Base-by-base conservation (phyloP, 2,113 vertebrate genomes). In the Otolemur garnettii region DNA sequence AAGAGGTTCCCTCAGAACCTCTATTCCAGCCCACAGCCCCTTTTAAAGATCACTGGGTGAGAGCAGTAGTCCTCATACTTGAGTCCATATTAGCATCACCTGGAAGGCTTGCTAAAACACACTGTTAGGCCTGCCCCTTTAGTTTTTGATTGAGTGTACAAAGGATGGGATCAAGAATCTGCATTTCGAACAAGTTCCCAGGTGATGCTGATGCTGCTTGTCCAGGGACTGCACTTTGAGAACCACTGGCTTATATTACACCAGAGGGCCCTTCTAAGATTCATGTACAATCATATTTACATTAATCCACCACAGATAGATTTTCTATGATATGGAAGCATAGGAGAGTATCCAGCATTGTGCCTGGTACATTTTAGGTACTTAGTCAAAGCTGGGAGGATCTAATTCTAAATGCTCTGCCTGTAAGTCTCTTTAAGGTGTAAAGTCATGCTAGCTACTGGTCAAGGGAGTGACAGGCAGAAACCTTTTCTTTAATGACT, bases 401-500 rank as follows among this genome's bases (percentile, higher is more conserved):
- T 33, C 7, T 13, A 50, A 57, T 90, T 82, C 28, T 64, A 93
- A 88, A 69, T 74, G n/a, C 18, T 35, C 17, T 42, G 35, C 10
- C 21, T 72, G 2, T 17, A 77, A 64, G 30, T 66, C 22, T 89
- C 66, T 82, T 87, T 53, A 66, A 66, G 3, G 24, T 81, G 2
- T 66, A 74, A 82, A 96, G 6, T 38, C 19, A 24, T 11, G 80
- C 35, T 85, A 81, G 42, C 28, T 42, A 57, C 50, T 55, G 9
- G 66, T 55, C 79, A 87, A 96, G 50, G 62, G 57, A 85, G 13
- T 85, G 55, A 84, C 8, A 14, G 19, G 68, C 66, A 71, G 75
- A 89, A 96, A 12, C 15, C 14, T 90, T 90, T 80, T 62, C 53
- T 93, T 55, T 93, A 94, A 96, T 87, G 74, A 96, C 15, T 94